Evolutionary conservation across 2,888 invertebrate genomes (phyloP).

Genomic region (Fragum sueziense): DNA sequence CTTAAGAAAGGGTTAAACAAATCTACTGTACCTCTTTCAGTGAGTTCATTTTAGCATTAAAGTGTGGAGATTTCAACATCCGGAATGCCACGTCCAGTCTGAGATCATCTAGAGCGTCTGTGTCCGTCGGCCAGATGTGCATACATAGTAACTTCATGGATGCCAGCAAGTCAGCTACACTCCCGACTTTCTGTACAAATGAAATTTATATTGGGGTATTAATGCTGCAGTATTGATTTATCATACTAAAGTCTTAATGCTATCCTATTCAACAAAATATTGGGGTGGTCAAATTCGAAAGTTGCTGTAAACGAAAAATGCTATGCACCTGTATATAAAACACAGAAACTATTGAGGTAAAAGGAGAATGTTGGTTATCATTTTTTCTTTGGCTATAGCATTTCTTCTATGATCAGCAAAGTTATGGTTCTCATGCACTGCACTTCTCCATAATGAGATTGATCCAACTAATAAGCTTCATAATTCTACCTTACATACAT

Average conservation of each 20-base stretch:
- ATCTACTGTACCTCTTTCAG: conserved; percentile 82
- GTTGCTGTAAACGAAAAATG: background rate
- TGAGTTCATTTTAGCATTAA: conserved; percentile 84
- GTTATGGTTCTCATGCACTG: too few relatives aligned
- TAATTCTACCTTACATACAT: too few relatives aligned
- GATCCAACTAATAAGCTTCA: too few relatives aligned
- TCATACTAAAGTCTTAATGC: background rate
- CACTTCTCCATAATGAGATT: too few relatives aligned
- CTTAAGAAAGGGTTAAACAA: background rate
- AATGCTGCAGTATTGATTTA: too few relatives aligned
- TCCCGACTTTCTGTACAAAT: conserved; percentile 82
- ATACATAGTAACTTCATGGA: conserved; percentile 82
- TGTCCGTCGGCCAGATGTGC: conserved; percentile 82
- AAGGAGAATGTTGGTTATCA: background rate
- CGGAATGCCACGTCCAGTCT: conserved; percentile 81
- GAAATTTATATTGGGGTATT: too few relatives aligned
- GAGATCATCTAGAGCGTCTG: conserved; percentile 81
- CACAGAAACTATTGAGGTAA: background rate
- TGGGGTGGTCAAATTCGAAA: background rate
- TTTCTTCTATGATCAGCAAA: too few relatives aligned
- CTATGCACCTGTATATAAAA: background rate
- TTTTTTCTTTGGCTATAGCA: too few relatives aligned
- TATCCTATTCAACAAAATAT: background rate
- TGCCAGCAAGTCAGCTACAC: conserved; percentile 82
- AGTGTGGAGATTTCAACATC: conserved; percentile 84